These are phyloP conservation scores for Ptychochromis oligacanthus DNA, from an alignment of 2,113 vertebrate genomes.

Conservation along the genomic window DNA sequence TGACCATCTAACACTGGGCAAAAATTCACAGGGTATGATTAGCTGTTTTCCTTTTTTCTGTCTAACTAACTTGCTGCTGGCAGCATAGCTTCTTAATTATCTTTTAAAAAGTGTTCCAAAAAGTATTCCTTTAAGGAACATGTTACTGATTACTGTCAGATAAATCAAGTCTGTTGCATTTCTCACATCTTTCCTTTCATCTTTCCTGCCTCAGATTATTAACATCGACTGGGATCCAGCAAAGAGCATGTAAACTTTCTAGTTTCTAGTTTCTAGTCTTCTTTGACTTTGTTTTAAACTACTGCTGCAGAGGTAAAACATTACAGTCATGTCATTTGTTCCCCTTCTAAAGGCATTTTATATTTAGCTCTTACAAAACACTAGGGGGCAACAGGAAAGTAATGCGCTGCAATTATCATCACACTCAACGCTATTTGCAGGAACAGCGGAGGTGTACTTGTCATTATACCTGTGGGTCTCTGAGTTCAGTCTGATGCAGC, in stretches of 20 bases:
- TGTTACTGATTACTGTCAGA: not conserved
- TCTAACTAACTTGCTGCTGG: not conserved
- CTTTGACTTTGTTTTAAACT: not conserved
- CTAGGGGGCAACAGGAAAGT: conserved; percentile 36
- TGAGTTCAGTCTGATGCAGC: conserved; percentile 21
- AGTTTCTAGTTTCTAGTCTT: too few relatives aligned
- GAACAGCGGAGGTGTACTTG: conserved; percentile 33
- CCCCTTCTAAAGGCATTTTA: not conserved
- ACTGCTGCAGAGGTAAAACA: not conserved
- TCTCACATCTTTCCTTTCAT: not conserved
- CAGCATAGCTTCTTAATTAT: not conserved
- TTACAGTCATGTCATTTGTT: not conserved
- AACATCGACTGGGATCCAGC: not conserved
- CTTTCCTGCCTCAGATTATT: conserved; percentile 17
- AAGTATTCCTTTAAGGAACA: not conserved
- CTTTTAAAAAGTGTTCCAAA: not conserved
- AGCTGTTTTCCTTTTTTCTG: not conserved
- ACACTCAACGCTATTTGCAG: conserved; percentile 46
- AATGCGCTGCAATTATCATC: conserved; percentile 70
- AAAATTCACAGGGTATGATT: not conserved
- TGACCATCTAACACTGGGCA: not conserved
- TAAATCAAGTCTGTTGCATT: not conserved
- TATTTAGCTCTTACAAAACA: conserved; percentile 47
- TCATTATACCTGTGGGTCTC: conserved; percentile 47
- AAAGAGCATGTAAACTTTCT: conserved; percentile 13